phyloP scores from a whole-genome alignment of 2,113 vertebrate genomes.

The Hiodon alosoides region DNA sequence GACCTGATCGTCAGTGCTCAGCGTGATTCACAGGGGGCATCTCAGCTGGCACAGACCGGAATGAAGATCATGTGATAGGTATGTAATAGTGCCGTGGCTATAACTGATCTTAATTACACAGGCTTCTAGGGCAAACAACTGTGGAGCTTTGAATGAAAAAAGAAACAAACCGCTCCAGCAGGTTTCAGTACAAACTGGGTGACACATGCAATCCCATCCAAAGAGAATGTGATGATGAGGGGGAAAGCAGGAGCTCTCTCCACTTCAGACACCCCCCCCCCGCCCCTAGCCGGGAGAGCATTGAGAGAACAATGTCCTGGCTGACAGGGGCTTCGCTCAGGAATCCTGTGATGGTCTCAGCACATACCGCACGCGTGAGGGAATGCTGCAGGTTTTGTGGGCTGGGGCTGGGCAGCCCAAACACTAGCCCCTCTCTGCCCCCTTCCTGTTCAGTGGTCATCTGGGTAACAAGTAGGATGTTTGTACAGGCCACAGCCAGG shows the following conservation, averaged over 20 bases:
- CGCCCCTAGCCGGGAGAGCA: constrained; percentile 37
- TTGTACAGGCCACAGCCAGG: too few species aligned
- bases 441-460: too few species aligned
- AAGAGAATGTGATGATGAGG: constrained; percentile 41
- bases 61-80: too few species aligned
- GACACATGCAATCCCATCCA: constrained; percentile 26
- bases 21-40: too few species aligned
- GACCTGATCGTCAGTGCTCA: too few species aligned
- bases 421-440: too few species aligned
- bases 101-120: too few species aligned
- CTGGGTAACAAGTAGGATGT: too few species aligned
- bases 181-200: background rate
- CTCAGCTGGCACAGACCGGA: too few species aligned
- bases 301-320: constrained; percentile 35
- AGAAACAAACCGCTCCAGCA: background rate
- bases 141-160: background rate
- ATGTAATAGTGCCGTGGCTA: too few species aligned
- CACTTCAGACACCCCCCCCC: background rate
- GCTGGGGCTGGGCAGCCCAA: too few species aligned
- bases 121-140: too few species aligned
- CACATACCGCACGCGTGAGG: background rate
- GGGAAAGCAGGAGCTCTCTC: constrained; percentile 31
- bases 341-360: constrained; percentile 17
- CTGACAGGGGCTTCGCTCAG: constrained; percentile 31
- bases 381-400: background rate